These are phyloP conservation scores for Xylophagus ater DNA, from an alignment of 2,888 invertebrate species.

Conservation along the genomic window DNA sequence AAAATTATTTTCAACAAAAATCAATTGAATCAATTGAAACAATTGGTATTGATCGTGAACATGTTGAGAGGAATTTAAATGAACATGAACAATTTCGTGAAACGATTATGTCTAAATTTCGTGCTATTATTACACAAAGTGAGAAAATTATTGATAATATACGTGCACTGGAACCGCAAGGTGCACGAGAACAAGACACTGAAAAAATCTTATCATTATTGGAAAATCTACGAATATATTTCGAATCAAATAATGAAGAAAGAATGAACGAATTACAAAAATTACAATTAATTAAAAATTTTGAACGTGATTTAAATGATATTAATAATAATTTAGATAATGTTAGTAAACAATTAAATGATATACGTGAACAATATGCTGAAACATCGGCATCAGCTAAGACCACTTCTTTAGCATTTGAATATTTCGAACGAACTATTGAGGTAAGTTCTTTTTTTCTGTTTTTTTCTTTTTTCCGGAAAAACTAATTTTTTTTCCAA, in stretches of 20 bases:
- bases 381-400: conserved; percentile 60
- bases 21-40: conserved; percentile 38
- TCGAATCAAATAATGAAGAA: conserved; percentile 52
- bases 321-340: conserved; percentile 61
- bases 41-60: conserved; percentile 37
- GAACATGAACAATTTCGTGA: conserved; percentile 56
- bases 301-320: conserved; percentile 55
- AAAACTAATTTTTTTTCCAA: conserved; percentile 9
- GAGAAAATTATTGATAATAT: conserved; percentile 57
- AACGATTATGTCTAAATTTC: conserved; percentile 53
- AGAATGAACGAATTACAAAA: conserved; percentile 52
- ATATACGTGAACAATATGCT: conserved; percentile 56
- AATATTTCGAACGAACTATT: conserved; percentile 65
- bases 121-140: conserved; percentile 53
- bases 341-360: conserved; percentile 50
- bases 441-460: conserved; percentile 44
- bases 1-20: conserved; percentile 45
- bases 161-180: conserved; percentile 56
- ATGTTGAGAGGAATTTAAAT: conserved; percentile 45
- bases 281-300: conserved; percentile 56
- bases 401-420: conserved; percentile 58
- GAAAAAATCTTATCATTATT: conserved; percentile 53
- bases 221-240: conserved; percentile 48
- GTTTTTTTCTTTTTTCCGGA: background rate
- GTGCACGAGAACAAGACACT: conserved; percentile 55